phyloP scores from a whole-genome alignment of 2,113 vertebrate genomes.

The Notothenia coriiceps region DNA sequence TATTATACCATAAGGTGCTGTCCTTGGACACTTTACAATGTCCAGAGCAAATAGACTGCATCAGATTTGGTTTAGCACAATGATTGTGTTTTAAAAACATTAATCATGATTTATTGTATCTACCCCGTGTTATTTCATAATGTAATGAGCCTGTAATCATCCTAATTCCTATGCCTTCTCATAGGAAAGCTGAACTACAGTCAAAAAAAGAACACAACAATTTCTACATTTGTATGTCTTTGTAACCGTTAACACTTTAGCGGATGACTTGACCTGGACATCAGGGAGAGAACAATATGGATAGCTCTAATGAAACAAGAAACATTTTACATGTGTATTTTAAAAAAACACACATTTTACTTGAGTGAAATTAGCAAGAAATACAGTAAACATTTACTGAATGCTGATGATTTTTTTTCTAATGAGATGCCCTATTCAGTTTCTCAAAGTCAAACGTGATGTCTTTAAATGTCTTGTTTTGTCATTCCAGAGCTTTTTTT shows the following conservation, averaged over 20 bases:
- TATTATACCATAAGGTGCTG: slow-evolving; percentile 57
- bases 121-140: background rate
- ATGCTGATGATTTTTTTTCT: no score
- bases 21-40: slow-evolving; percentile 9
- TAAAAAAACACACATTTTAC: no score
- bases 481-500: no score
- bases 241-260: slow-evolving; percentile 38
- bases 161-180: slow-evolving; percentile 10
- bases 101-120: background rate
- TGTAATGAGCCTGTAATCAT: background rate
- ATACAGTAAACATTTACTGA: no score
- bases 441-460: no score
- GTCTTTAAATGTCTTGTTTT: no score
- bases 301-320: no score
- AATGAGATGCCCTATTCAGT: no score
- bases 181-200: slow-evolving; percentile 18
- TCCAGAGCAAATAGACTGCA: slow-evolving; percentile 5
- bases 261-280: background rate
- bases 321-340: no score
- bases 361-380: no score
- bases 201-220: slow-evolving; percentile 9
- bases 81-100: background rate
- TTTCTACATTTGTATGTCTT: slow-evolving; percentile 28
- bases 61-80: slow-evolving; percentile 8
- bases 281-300: background rate